Percentiles rank a stretch among this genome's conserved stretches.
phyloP scores from a whole-genome alignment of 2,888 invertebrate species.

The Drosophila hawaiiensis region DNA sequence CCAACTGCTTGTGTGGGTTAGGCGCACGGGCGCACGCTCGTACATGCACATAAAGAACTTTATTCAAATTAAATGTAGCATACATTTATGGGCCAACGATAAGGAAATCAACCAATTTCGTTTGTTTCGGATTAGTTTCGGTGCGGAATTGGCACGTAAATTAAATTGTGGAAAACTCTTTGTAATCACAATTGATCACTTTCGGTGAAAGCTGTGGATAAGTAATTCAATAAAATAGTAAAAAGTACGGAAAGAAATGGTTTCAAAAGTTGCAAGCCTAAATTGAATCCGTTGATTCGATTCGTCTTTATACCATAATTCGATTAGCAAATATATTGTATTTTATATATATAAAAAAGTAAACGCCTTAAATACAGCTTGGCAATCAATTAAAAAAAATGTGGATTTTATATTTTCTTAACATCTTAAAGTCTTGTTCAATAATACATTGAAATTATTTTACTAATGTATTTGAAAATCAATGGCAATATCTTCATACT shows the following conservation, averaged over 20 bases:
- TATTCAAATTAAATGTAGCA: slow-evolving; percentile 68
- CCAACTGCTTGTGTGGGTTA: slow-evolving; percentile 55
- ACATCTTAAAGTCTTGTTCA: background rate
- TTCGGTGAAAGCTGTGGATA: background rate
- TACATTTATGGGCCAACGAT: slow-evolving; percentile 55
- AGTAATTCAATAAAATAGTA: background rate
- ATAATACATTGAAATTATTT: background rate
- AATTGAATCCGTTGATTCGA: background rate
- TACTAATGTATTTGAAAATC: background rate
- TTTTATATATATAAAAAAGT: background rate
- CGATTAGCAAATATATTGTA: too few relatives aligned
- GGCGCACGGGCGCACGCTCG: slow-evolving; percentile 66
- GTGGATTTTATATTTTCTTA: background rate
- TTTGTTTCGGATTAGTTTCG: slow-evolving; percentile 28
- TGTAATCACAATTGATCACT: background rate
- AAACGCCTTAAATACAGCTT: background rate
- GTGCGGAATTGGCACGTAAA: slow-evolving; percentile 18
- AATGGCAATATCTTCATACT: background rate
- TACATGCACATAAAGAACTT: slow-evolving; percentile 64
- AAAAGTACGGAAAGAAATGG: background rate
- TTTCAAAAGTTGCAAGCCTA: background rate
- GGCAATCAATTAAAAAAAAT: background rate
- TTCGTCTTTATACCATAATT: background rate
- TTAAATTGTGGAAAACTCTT: slow-evolving; percentile 4
- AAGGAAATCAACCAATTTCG: slow-evolving; percentile 32